Evolutionary conservation across 1,140 invertebrate species (phyloP), one percentile per base, ranked within the genome.

Genomic region (Popillia japonica): DNA sequence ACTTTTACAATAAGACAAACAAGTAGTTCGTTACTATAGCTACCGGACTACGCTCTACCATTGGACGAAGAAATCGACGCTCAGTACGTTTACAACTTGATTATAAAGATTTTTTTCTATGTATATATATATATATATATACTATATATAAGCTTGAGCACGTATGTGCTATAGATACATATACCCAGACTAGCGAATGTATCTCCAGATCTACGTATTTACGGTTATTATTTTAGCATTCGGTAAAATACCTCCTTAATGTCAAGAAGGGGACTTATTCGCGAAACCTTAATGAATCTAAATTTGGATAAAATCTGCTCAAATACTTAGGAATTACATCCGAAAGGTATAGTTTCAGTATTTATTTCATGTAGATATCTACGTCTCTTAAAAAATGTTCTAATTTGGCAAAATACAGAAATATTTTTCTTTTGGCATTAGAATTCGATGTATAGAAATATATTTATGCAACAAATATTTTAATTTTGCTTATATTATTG

Each of bases 11-110:
- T 78, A 80, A 78, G 77, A 80, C 79, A 79, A 79, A 75, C 80
- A 76, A 78, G 77, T 76, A 78, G 76, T 77, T 78, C 55, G 80
- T 81, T 81, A 80, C 80, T 81, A 81, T 80, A 81, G 80, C 80
- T 81, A 81, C 80, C 79, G 79, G 75, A 78, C 79, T 81, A 81
- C 80, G 79, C 80, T 40, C 55, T 48, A 64, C 75, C 79, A 81
- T 81, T 81, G 80, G 80, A 42, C 72, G 42, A 40, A 40, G 40
- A 44, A 27, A 76, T 44, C 41, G 74, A 44, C 44, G 14, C 44
- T 55, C 44, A 44, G 41, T 76, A 55, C 74, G 42, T 55, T 76
- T 76, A 76, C 74, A 76, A 76, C 74, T 76, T 76, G 74, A 76
- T 76, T 76, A 76, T 55, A 44, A 76, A 55, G 74, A 48, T 48